phyloP scores from a whole-genome alignment of 2,113 vertebrate species.

The Tychaedon coryphoeus region DNA sequence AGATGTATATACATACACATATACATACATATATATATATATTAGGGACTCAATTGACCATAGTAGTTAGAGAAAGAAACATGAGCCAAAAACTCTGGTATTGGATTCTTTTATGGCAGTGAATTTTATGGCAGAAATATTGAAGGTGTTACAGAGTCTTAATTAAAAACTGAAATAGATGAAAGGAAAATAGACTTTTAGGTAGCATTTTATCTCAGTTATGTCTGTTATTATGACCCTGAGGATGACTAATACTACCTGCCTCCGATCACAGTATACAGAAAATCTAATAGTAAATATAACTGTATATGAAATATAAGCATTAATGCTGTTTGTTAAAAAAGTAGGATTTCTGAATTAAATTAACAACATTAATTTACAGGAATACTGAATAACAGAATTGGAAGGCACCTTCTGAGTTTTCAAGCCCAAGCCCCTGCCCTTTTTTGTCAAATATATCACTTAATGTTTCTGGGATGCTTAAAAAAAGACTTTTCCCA shows the following conservation, averaged over 20 bases:
- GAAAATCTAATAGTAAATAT: neutral
- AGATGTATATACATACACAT: neutral
- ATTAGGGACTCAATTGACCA: neutral
- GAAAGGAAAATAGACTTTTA: neutral
- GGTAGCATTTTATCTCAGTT: neutral
- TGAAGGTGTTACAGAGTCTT: neutral
- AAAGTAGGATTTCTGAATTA: neutral
- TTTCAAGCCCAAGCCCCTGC: neutral
- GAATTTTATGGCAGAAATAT: neutral
- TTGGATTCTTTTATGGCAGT: neutral
- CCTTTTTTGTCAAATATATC: neutral
- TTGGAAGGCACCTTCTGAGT: neutral
- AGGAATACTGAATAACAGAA: neutral
- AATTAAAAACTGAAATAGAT: neutral
- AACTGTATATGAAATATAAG: neutral
- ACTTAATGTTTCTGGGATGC: neutral
- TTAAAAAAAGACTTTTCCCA: neutral
- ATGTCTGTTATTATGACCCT: neutral
- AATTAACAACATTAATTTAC: neutral
- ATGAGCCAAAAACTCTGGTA: neutral
- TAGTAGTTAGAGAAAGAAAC: neutral
- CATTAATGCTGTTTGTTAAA: neutral
- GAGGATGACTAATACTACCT: neutral
- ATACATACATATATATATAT: neutral
- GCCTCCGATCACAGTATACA: neutral